Evolutionary conservation across 1,140 invertebrate species (phyloP), one percentile per base, ranked within the genome.

Genomic region (Achatina immaculata): DNA sequence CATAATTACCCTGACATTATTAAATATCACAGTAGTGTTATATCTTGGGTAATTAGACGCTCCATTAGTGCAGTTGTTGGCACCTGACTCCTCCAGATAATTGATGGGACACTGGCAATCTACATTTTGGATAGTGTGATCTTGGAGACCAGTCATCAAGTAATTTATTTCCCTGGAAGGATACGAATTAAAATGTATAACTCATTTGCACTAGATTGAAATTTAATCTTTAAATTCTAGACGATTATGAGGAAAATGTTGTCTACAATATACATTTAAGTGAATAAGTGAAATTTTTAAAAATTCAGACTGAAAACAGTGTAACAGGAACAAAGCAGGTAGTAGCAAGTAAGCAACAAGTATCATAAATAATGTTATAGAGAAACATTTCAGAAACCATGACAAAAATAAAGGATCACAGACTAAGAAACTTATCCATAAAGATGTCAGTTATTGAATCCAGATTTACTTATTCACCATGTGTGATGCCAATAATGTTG

Each of bases 41-140:
- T 42, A 74, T n/a, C 72, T 28, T 11, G 43, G 43, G 45, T 7
- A 51, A 34, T 34, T 7, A 24, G 42, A n/a, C 16, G 9, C 45
- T 11, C 72, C 72, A 51, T 74, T 51, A 19, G 45, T 51, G 45
- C 72, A 74, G 31, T 42, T 51, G 16, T 51, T 51, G 11, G 31
- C 11, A 51, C 28, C 72, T 42, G 72, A 2, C 6, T 74, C 72
- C 21, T 74, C 72, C 3, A 51, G 2, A 31, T 48, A 74, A 28
- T 74, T 31, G 28, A 36, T 1, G 11, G 48, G 48, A 31, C 72
- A 74, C 45, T 55, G 72, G 36, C 72, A 74, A 1, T 34, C 28
- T 36, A 0, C 16, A 16, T 24, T 4, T 6, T 74, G 0, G 19
- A 55, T 19, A 4, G 42, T 16, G 1, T 11, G 28, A 74, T 74